Evolutionary conservation across 2,797 vertebrate genomes (phyloP).

Genomic region (Clamator glandarius): DNA sequence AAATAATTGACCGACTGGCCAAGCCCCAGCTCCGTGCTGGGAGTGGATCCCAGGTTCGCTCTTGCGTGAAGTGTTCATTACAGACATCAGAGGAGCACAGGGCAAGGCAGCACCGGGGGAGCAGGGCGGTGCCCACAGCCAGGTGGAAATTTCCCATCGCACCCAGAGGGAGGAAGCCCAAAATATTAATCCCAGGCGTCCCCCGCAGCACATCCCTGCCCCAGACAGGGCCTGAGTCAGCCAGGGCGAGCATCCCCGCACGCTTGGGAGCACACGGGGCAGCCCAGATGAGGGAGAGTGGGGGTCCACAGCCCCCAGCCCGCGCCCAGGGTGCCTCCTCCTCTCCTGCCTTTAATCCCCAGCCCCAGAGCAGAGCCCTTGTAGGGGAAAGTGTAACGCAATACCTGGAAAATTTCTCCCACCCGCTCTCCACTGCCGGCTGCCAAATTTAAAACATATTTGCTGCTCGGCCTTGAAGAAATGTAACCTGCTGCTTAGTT

Average conservation of each 20-base stretch:
- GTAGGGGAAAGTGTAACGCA: slow-evolving; percentile 68
- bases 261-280: accelerated
- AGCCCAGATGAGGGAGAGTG: accelerated
- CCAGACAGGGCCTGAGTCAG: neutral
- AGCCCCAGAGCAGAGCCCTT: slow-evolving; percentile 59
- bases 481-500: slow-evolving; percentile 55
- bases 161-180: slow-evolving; percentile 50
- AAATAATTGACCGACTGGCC: slow-evolving; percentile 61
- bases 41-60: slow-evolving; percentile 45
- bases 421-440: slow-evolving; percentile 29
- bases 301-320: neutral
- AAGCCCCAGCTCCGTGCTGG: slow-evolving; percentile 23
- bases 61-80: slow-evolving; percentile 30
- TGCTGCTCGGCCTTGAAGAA: slow-evolving; percentile 58
- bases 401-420: slow-evolving; percentile 72
- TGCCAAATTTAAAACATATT: slow-evolving; percentile 73
- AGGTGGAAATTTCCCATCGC: slow-evolving; percentile 40
- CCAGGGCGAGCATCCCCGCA: neutral
- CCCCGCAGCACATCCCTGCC: neutral
- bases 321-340: neutral
- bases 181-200: neutral
- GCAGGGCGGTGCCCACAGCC: neutral
- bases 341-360: slow-evolving; percentile 16
- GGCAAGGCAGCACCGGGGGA: neutral
- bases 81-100: slow-evolving; percentile 1